Evolutionary conservation across 2,888 invertebrate genomes (phyloP), one percentile per base, ranked within the genome.

Genomic region (Drosophila mulleri): DNA sequence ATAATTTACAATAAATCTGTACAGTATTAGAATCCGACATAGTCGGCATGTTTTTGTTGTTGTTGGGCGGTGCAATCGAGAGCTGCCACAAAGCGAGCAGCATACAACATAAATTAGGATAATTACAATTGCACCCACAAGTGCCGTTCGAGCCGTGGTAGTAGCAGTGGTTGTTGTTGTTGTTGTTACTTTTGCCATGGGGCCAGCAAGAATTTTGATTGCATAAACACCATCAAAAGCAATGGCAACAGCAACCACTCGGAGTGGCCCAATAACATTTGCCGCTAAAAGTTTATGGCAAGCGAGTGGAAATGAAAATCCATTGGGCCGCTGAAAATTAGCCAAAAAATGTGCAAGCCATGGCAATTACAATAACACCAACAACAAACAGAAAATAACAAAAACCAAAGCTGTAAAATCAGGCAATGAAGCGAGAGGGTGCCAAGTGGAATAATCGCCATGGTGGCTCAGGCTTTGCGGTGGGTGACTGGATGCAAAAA

Each of bases 81-180:
- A 57, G 44, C 42, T 47, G 47, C 54, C 20, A 42, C 45, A 44
- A 60, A 64, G 58, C 50, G 67, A 69, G 78, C 76, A 53, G 50
- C 61, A 72, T 58, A 74, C 79, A 83, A 88, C 86, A 87, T 87
- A 87, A 87, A 88, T 89, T 89, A 83, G 86, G 86, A 88, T 87
- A 87, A 89, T 87, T 87, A 89, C 90, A 88, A 88, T 89, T 87
- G 86, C 86, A 87, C 90, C 90, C 86, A 87, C 86, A 87, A 89
- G 88, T 86, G 85, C 86, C 80, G 88, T 88, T 89, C 75, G 83
- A 76, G 73, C 26, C 50, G 73, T 14, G 47, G 62, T 57, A 67
- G 53, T 14, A 11, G 39, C 39, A 47, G 66, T 12, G 8, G 52
- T 8, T 16, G 45, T 20, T 20, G 52, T 26, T 47, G 45, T 47